A percentile compares a stretch with the other conserved stretches of the same genome.
phyloP scores from a whole-genome alignment of 2,797 vertebrate genomes.

The Ceyx erithaca region DNA sequence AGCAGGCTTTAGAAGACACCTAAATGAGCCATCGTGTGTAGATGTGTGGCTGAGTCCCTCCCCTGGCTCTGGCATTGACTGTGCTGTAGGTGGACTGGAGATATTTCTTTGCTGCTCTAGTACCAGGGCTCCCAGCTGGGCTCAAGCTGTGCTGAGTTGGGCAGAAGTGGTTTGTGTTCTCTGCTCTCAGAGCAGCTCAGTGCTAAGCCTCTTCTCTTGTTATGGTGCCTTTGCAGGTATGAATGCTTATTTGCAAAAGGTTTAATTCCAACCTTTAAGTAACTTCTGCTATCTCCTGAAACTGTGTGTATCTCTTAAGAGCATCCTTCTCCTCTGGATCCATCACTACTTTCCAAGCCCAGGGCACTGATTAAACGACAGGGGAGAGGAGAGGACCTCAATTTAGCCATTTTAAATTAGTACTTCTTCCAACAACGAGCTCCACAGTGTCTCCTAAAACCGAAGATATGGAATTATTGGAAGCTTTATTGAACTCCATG shows the following conservation, averaged over 20 bases:
- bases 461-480: not conserved
- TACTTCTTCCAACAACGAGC: not conserved
- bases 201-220: not conserved
- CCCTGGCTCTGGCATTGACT: not conserved
- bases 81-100: not conserved
- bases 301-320: not conserved
- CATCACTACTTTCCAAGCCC: not conserved
- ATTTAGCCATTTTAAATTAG: not conserved
- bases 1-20: not conserved
- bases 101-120: not conserved
- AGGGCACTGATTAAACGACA: not conserved
- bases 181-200: not conserved
- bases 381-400: accelerated
- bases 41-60: not conserved
- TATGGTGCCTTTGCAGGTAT: not conserved
- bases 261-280: not conserved
- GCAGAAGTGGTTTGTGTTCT: not conserved
- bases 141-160: not conserved
- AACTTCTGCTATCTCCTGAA: not conserved
- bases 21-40: not conserved
- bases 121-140: not conserved
- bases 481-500: not conserved
- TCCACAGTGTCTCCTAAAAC: not conserved
- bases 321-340: not conserved
- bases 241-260: not conserved